These are phyloP conservation scores for Diceros bicornis DNA, from an alignment of 2,797 vertebrate genomes.

Conservation along the genomic window DNA sequence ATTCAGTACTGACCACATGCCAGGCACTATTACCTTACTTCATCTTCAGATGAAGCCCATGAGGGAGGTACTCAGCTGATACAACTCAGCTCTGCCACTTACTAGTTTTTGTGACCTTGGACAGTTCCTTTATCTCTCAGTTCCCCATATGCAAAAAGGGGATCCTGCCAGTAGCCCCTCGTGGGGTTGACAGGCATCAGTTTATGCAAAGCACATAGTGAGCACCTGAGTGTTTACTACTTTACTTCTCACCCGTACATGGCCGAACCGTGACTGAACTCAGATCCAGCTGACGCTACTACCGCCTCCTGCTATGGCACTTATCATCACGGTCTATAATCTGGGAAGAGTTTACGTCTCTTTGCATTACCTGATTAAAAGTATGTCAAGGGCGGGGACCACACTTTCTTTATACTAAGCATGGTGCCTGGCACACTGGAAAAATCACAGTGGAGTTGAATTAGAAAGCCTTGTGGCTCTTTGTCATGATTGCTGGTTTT, in stretches of 20 bases:
- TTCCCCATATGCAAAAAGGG: neutral
- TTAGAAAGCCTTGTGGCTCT: neutral
- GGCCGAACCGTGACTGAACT: neutral
- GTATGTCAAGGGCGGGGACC: neutral
- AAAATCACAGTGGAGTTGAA: neutral
- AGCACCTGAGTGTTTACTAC: neutral
- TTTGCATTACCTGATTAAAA: neutral
- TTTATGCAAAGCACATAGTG: fast-evolving
- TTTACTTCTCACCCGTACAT: neutral
- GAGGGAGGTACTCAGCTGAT: neutral
- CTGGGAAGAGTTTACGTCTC: neutral
- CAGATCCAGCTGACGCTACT: neutral
- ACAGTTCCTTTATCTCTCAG: neutral
- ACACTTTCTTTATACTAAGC: neutral
- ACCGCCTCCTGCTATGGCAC: neutral
- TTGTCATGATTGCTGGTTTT: neutral
- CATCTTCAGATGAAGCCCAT: neutral
- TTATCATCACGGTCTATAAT: neutral
- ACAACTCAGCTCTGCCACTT: neutral
- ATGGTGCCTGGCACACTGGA: neutral
- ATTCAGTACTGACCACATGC: neutral
- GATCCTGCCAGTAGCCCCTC: neutral
- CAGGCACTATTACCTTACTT: neutral
- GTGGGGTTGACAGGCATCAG: neutral
- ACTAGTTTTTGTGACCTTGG: neutral